phyloP scores from a whole-genome alignment of 2,888 invertebrate genomes.

The Noctuana brunneofusca region DNA sequence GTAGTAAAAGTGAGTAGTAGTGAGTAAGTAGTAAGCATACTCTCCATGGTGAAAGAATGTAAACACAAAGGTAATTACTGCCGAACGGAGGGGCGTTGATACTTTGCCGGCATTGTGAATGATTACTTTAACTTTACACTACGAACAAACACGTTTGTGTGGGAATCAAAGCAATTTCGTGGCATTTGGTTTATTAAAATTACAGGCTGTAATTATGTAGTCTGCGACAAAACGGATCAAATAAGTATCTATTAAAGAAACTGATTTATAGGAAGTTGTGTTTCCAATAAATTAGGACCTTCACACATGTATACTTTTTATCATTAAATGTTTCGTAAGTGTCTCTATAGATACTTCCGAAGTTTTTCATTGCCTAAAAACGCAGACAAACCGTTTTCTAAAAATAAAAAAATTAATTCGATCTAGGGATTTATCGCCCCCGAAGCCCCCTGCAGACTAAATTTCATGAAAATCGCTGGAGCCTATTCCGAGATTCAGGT shows the following conservation, averaged over 20 bases:
- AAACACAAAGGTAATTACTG: slow-evolving; percentile 56
- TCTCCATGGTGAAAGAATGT: slow-evolving; percentile 78
- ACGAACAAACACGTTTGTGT: slow-evolving; percentile 13
- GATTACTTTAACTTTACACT: slow-evolving; percentile 19
- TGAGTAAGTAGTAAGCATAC: slow-evolving; percentile 37
- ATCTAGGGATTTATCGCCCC: no score
- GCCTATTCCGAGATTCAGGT: no score
- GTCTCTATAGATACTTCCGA: no score
- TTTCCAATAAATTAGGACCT: no score
- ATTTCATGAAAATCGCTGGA: no score
- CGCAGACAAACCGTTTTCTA: no score
- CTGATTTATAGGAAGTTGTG: no score
- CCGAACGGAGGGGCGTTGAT: slow-evolving; percentile 34
- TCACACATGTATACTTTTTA: no score
- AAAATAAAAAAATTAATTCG: no score
- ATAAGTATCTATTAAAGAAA: not conserved
- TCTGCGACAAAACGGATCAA: not conserved
- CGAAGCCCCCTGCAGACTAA: no score
- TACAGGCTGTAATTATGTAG: not conserved
- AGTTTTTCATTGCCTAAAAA: no score
- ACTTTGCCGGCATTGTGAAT: slow-evolving; percentile 12
- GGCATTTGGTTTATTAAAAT: slow-evolving; percentile 1
- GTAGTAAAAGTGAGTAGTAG: slow-evolving; percentile 21
- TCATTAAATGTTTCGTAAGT: no score
- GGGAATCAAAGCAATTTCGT: slow-evolving; percentile 9